Base-by-base conservation (phyloP, 2,888 invertebrate genomes). In the Xanthostigma xanthostigma region DNA sequence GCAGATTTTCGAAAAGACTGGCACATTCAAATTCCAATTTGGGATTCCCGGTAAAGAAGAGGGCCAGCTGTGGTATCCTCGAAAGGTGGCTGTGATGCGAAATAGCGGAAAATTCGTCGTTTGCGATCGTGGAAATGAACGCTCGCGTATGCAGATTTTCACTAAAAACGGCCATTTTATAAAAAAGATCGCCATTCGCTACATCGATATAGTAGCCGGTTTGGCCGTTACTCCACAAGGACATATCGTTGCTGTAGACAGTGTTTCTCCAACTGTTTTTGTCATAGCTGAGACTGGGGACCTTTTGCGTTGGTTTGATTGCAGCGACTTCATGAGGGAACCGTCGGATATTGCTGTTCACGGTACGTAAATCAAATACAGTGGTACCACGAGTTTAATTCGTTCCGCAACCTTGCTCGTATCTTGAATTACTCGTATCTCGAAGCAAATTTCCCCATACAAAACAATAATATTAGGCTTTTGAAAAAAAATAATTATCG, bases 101-200 rank as follows among this genome's bases (percentile, higher is more conserved):
- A 81, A 81, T 49, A 85, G 83, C 46, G 89, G 89, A 38, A 90
- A 90, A 64, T 89, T 89, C 65, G 94, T 96, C n/a, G 92, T 96
- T 3, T 96, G 96, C 66, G 96, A 96, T 69, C 84, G 96, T 54
- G 95, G 95, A 44, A 94, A 92, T 61, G 95, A 96, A 64, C 79
- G 95, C 48, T 93, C 93, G 1, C 82, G 95, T 50, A 94, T 96
- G 93, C 96, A 96, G 69, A 91, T 96, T 57, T 96, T 96, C 64
- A 93, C 91, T 40, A 91, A 90, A 62, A 92, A 85, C 63, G 95
- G 95, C 34, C 91, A 93, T 62, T 96, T 95, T 67, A 75, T 95
- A 60, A 91, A 91, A 69, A 95, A 95, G 69, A 95, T 95, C 54
- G 91, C 92, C 51, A 84, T 84, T 54, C 74, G 88, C 55, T 89